Evolutionary conservation across 2,888 invertebrate genomes (phyloP).

Genomic region (Reticulitermes lucifugus): DNA sequence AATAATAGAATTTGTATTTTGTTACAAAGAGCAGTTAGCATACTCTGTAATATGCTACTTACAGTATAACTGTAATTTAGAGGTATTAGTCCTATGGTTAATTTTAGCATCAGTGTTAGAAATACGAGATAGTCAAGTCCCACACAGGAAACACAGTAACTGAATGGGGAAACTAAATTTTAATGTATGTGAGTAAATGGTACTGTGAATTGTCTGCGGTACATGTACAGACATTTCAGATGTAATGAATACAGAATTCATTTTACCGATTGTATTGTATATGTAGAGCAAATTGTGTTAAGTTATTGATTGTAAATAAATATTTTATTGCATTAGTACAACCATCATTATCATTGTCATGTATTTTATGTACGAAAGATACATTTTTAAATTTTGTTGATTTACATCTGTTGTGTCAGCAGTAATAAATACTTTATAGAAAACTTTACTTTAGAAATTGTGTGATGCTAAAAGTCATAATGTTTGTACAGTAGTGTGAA

Average conservation of each 20-base stretch:
- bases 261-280: neutral
- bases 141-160: neutral
- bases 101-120: neutral
- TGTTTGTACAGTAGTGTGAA: neutral
- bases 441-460: neutral
- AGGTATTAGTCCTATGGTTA: neutral
- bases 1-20: neutral
- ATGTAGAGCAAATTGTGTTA: neutral
- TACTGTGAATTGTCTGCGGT: neutral
- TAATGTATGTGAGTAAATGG: neutral
- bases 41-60: neutral
- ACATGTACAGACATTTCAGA: neutral
- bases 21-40: neutral
- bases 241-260: neutral
- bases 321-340: neutral
- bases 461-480: neutral
- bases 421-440: neutral
- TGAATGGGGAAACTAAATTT: neutral
- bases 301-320: neutral
- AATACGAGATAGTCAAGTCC: neutral
- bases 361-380: neutral
- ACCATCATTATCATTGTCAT: neutral
- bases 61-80: neutral
- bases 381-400: neutral
- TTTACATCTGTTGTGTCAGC: constrained; percentile 12